Percentiles rank a stretch among this genome's conserved stretches.
These are phyloP conservation scores for Microctonus aethiopoides DNA, from an alignment of 2,888 invertebrate species.

Conservation along the genomic window DNA sequence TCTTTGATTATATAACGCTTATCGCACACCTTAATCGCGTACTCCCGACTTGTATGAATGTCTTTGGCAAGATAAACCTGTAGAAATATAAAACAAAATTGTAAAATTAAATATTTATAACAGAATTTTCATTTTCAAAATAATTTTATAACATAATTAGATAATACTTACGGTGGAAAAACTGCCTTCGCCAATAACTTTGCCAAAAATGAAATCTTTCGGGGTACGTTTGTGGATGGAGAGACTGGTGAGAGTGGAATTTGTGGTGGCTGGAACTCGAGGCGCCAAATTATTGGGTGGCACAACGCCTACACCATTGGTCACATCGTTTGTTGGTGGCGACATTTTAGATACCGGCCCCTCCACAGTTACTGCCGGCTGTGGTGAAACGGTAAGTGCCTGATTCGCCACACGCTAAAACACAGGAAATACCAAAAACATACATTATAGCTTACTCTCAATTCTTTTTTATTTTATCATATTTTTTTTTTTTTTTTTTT, in stretches of 20 bases:
- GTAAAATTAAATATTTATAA: neutral
- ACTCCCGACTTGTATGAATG: conserved; percentile 88
- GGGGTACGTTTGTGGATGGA: conserved; percentile 77
- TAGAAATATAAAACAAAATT: neutral
- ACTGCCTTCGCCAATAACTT: conserved; percentile 96
- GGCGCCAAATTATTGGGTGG: conserved; percentile 70
- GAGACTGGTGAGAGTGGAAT: conserved; percentile 63
- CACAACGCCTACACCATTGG: conserved; percentile 68
- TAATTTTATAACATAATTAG: neutral
- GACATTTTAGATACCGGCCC: conserved; percentile 65
- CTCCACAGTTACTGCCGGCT: conserved; percentile 66
- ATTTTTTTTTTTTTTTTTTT: neutral
- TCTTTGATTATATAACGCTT: conserved; percentile 93
- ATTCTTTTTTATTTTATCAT: neutral
- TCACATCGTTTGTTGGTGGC: conserved; percentile 71
- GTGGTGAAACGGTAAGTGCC: conserved; percentile 66
- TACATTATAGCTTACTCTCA: conserved; percentile 5
- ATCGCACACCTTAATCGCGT: conserved; percentile 98
- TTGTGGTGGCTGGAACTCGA: conserved; percentile 67
- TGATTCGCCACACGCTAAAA: conserved; percentile 67
- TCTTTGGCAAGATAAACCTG: conserved; percentile 92
- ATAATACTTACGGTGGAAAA: conserved; percentile 83
- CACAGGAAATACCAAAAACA: conserved; percentile 36
- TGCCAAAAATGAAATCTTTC: conserved; percentile 94
- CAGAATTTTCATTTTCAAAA: neutral